phyloP scores from a whole-genome alignment of 2,113 vertebrate genomes.

The Lucifuga dentata region DNA sequence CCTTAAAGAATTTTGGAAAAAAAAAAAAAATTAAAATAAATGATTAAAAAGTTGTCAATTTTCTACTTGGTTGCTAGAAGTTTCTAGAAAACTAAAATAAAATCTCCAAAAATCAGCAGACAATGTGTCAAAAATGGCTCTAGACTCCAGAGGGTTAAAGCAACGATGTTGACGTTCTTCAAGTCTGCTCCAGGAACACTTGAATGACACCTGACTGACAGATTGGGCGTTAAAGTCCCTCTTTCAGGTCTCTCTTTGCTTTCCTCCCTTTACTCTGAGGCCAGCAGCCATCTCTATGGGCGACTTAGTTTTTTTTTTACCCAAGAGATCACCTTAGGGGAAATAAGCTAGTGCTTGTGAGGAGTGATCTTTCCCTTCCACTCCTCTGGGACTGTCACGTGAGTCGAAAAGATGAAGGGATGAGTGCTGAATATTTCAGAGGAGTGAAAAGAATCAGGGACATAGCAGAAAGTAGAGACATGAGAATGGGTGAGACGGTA shows the following conservation, averaged over 20 bases:
- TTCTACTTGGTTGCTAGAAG: too few species aligned
- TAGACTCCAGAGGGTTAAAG: too few species aligned
- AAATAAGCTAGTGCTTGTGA: constrained; percentile 65
- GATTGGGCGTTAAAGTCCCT: constrained; percentile 16
- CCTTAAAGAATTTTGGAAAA: too few species aligned
- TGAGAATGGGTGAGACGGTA: neutral
- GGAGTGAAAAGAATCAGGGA: constrained; percentile 46
- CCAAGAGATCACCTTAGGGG: constrained; percentile 59
- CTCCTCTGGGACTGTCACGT: constrained; percentile 61
- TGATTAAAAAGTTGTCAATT: too few species aligned
- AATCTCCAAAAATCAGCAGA: too few species aligned
- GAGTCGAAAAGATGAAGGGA: constrained; percentile 65
- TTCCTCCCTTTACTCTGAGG: constrained; percentile 22
- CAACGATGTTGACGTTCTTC: constrained; percentile 22
- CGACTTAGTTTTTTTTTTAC: neutral
- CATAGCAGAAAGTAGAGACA: neutral
- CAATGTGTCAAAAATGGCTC: too few species aligned
- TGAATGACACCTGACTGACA: constrained; percentile 38
- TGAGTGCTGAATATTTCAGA: constrained; percentile 76
- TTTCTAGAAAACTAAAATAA: too few species aligned
- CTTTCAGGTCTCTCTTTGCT: constrained; percentile 9
- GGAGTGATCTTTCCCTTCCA: constrained; percentile 71
- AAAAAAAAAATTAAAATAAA: too few species aligned
- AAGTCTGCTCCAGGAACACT: constrained; percentile 3
- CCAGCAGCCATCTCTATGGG: constrained; percentile 17